Evolutionary conservation across 1,140 invertebrate genomes (phyloP), one percentile per base, ranked within the genome.

Genomic region (Apocrypta bakeri): DNA sequence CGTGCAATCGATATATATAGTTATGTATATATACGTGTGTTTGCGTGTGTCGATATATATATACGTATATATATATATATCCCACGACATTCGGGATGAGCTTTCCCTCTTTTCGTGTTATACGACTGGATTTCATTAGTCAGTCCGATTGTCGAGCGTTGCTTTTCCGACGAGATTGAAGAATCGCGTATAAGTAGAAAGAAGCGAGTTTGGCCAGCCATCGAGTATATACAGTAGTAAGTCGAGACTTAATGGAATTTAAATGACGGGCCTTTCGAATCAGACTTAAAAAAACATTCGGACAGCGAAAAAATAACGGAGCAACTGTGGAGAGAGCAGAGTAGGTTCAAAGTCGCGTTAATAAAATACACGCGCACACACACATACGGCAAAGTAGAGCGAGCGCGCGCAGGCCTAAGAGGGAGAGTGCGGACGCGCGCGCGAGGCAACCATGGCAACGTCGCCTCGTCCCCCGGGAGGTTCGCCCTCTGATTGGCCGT

Each of bases 361-460:
- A 56, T 56, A 56, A 56, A 56, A 56, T 14, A 56, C 48, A 17
- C 48, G 14, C 48, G 17, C 6, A 48, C 42, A 48, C 42, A 48
- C 42, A 48, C 14, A 4, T 17, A 17, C 1, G 21, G 42, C 42
- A 48, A 48, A 48, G 42, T 48, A 48, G 42, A 48, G 56, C 75
- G 33, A 17, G 61, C 40, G 24, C 33, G 25, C 31, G 64, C 33
- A 71, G 68, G 66, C 77, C 27, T 40, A 48, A 73, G 42, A 75
- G 42, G 56, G 75, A 40, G 73, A 72, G 56, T 14, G 25, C 14
- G 25, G 72, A 24, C 27, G 63, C 42, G 90, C 88, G 91, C 91
- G 89, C 88, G 76, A 86, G 86, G 91, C 88, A 91, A 91, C 91
- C 90, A 92, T 92, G 90, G 91, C 90, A 92, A 92, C 91, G 87